A percentile compares a stretch with the other conserved stretches of the same genome.
Evolutionary conservation across 2,888 invertebrate genomes (phyloP).

Genomic region (Parapristionchus giblindavisi): DNA sequence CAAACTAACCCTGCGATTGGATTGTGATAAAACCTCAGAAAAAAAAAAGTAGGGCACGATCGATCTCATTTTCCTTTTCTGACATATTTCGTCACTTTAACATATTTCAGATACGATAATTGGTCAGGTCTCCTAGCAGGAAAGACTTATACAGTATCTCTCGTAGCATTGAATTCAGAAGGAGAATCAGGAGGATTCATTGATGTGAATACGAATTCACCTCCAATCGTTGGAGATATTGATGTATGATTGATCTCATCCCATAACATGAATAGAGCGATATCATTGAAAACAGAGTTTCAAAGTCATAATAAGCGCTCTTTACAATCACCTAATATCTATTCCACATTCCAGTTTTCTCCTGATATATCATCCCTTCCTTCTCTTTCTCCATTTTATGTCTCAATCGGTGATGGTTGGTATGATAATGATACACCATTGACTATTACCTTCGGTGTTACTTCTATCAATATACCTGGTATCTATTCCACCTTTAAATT

Average conservation of each 20-base stretch:
- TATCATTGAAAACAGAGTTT: too few relatives aligned
- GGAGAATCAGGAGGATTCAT: conserved; percentile 19
- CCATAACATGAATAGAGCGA: too few relatives aligned
- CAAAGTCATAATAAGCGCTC: too few relatives aligned
- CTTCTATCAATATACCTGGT: neutral
- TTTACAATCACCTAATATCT: too few relatives aligned
- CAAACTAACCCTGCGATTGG: too few relatives aligned
- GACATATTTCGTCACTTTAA: neutral
- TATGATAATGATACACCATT: conserved; percentile 23
- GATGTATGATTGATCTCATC: conserved; percentile 11
- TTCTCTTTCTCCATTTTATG: conserved; percentile 16
- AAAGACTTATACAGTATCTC: conserved; percentile 12
- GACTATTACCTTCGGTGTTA: conserved; percentile 7
- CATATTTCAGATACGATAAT: neutral
- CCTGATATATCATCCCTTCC: conserved; percentile 1
- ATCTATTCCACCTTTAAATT: too few relatives aligned
- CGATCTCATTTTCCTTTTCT: too few relatives aligned
- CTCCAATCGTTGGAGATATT: conserved; percentile 7
- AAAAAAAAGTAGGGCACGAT: too few relatives aligned
- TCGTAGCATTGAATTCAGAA: neutral
- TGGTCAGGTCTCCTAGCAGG: conserved; percentile 33
- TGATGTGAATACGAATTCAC: conserved; percentile 14
- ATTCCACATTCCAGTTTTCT: neutral
- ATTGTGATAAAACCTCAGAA: too few relatives aligned
- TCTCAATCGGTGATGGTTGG: conserved; percentile 35